Percentiles rank a stretch among this genome's conserved stretches.
These are phyloP conservation scores for Melipona quadrifasciata DNA, from an alignment of 1,140 invertebrate genomes.

Conservation along the genomic window DNA sequence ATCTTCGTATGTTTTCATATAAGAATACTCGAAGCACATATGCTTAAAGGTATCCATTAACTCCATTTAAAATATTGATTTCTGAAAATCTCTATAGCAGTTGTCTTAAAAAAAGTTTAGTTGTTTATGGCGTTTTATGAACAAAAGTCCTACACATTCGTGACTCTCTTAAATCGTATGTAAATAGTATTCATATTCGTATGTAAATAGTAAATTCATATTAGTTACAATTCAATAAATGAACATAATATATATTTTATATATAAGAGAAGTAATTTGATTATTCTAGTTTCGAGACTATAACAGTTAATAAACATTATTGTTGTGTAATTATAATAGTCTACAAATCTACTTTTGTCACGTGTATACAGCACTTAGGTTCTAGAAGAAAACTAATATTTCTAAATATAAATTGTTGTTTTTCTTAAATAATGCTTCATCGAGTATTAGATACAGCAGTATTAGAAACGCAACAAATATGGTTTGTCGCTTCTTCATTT, in stretches of 20 bases:
- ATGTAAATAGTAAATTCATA: neutral
- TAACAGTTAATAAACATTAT: neutral
- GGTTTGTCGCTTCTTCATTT: neutral
- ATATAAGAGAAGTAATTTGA: neutral
- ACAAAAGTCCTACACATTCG: neutral
- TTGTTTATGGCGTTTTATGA: neutral
- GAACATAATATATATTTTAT: neutral
- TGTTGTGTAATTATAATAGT: neutral
- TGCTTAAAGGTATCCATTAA: neutral
- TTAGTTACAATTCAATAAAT: neutral
- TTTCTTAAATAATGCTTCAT: neutral
- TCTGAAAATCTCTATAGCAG: neutral
- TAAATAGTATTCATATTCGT: neutral
- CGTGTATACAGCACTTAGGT: neutral
- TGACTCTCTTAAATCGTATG: neutral
- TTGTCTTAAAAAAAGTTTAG: neutral
- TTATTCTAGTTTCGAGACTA: neutral
- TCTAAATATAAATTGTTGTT: slow-evolving; percentile 4
- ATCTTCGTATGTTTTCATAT: slow-evolving; percentile 37
- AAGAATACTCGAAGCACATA: neutral
- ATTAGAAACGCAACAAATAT: neutral
- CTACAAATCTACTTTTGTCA: neutral
- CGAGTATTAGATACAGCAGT: neutral
- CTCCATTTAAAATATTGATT: slow-evolving; percentile 29
- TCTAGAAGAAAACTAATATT: neutral